phyloP scores from a whole-genome alignment of 1,140 invertebrate genomes.

The Calliphora vicina region DNA sequence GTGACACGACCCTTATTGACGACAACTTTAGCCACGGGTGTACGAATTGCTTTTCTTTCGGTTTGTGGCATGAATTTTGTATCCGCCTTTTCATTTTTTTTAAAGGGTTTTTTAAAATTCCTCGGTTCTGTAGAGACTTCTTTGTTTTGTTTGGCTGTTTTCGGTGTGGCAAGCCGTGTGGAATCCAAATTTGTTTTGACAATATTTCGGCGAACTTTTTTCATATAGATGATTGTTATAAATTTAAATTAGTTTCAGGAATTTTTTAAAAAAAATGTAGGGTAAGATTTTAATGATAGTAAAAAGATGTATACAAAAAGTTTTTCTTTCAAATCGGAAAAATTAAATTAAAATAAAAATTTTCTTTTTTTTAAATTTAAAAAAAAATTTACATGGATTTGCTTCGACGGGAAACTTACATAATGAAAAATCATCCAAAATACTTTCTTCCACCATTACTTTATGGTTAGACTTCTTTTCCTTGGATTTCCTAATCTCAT shows the following conservation, averaged over 20 bases:
- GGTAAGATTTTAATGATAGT: too few relatives aligned
- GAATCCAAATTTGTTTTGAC: constrained; percentile 52
- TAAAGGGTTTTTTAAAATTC: constrained; percentile 1
- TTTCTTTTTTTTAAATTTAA: too few relatives aligned
- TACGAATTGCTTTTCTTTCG: neutral
- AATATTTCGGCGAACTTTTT: constrained; percentile 49
- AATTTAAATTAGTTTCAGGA: too few relatives aligned
- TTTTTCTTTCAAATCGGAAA: too few relatives aligned
- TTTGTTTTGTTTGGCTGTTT: neutral
- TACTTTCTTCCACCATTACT: constrained; percentile 45
- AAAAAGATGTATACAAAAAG: too few relatives aligned
- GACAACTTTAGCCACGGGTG: constrained; percentile 37
- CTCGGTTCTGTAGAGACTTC: neutral
- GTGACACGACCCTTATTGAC: constrained; percentile 35
- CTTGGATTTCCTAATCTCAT: neutral
- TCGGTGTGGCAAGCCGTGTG: constrained; percentile 43
- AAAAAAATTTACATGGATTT: too few relatives aligned
- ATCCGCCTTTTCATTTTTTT: neutral
- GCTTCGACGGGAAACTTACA: too few relatives aligned
- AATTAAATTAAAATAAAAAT: too few relatives aligned
- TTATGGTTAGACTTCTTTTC: neutral
- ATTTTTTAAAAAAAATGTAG: neutral
- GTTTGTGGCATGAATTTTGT: constrained; percentile 23
- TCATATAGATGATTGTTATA: neutral
- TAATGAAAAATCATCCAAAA: constrained; percentile 51